Evolutionary conservation across 2,888 invertebrate genomes (phyloP), one percentile per base, ranked within the genome.

Genomic region (Protodeltote pygarga): DNA sequence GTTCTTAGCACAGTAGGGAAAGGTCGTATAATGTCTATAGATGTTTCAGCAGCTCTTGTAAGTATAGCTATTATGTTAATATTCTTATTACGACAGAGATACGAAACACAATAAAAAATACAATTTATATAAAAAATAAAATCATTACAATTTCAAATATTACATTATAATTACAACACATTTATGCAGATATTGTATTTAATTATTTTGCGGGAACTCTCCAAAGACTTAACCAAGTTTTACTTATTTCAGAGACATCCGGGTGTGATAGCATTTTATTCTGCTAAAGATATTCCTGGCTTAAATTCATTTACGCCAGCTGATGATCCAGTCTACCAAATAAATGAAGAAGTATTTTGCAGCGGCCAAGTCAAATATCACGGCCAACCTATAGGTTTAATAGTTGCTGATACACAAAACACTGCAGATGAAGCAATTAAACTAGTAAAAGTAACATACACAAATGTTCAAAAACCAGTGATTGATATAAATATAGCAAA

Each of bases 231-330:
- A n/a, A n/a, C n/a, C n/a, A n/a, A n/a, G n/a, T n/a, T n/a, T n/a
- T n/a, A n/a, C n/a, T n/a, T n/a, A 13, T 85, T 83, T 19, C 73
- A 95, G 93, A 87, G 82, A 40, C 76, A 93, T 32, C 91, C 93
- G n/a, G 96, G 96, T 3, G 95, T 95, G 0, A 77, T 94, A 23
- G 93, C 93, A 3, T 94, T 94, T 60, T 92, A 93, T 42, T 88
- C 93, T 21, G 94, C 94, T 5, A 93, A 93, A 71, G 95, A 96
- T 65, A 93, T 96, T 34, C 95, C 95, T 0, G 95, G 95, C 0
- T 75, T 83, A 21, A 96, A 95, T 75, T 78, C 85, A 5, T 93
- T 92, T 48, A 85, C 87, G 27, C 76, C 80, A 8, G 55, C 31
- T 0, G 76, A 71, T 1, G 47, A 57, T 8, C 24, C 40, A 8